A percentile compares a stretch with the other conserved stretches of the same genome.
Conservation (phyloP, 2,113 vertebrate species). For the Python bivittatus region DNA sequence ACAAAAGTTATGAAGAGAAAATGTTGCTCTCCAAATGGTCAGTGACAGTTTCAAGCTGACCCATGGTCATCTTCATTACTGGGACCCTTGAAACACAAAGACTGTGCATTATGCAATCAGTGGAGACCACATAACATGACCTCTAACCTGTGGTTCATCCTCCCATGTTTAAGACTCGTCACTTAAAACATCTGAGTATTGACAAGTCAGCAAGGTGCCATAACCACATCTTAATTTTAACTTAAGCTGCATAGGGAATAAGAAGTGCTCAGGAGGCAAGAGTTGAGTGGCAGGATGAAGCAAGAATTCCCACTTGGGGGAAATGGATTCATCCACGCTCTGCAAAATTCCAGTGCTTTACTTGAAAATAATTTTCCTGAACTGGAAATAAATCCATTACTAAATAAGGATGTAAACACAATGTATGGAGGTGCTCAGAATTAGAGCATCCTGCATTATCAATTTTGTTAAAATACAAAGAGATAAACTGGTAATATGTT, state of each 20-base stretch:
- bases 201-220: too few relatives aligned
- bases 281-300: neutral
- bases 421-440: neutral
- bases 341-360: neutral
- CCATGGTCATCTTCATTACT: neutral
- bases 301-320: neutral
- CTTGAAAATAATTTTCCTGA: neutral
- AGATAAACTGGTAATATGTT: neutral
- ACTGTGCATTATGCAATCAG: neutral
- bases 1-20: neutral
- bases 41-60: neutral
- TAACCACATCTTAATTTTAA: too few relatives aligned
- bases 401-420: neutral
- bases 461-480: slow-evolving; percentile 1
- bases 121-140: too few relatives aligned
- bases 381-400: neutral
- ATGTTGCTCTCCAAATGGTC: neutral
- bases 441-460: neutral
- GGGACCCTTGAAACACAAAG: neutral
- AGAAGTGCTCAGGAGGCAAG: neutral
- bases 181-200: too few relatives aligned
- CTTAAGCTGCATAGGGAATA: neutral
- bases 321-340: neutral
- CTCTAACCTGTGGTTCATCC: too few relatives aligned
- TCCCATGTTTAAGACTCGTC: too few relatives aligned